A percentile compares a stretch with the other conserved stretches of the same genome.
These are phyloP conservation scores for Mandrillus leucophaeus DNA, from an alignment of 2,113 vertebrate genomes.

Conservation along the genomic window DNA sequence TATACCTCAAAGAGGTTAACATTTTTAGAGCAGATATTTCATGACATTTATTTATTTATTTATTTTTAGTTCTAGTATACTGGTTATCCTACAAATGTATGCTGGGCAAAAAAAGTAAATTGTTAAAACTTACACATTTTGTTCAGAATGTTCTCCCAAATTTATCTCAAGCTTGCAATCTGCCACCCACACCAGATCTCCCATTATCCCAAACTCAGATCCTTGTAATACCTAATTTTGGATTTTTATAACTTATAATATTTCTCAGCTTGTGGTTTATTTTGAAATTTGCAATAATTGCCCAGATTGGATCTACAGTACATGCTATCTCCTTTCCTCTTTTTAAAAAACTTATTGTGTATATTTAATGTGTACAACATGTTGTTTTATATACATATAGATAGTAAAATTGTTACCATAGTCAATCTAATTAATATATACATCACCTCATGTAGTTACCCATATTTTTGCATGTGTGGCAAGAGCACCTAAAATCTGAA, in stretches of 20 bases:
- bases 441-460: not conserved
- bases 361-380: not conserved
- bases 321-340: not conserved
- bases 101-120: not conserved
- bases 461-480: not conserved
- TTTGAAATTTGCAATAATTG: not conserved
- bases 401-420: too few relatives aligned
- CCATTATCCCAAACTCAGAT: not conserved
- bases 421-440: not conserved
- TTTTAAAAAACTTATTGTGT: not conserved
- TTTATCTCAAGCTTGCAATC: not conserved
- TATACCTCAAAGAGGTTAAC: not conserved
- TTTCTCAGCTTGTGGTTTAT: not conserved
- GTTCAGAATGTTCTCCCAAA: not conserved
- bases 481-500: not conserved
- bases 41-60: not conserved
- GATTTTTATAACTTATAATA: not conserved
- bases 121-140: not conserved
- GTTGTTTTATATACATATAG: not conserved
- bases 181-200: not conserved
- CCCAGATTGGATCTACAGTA: not conserved
- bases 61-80: not conserved
- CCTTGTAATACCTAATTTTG: not conserved
- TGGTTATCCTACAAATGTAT: not conserved
- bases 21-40: not conserved